Evolutionary conservation across 2,797 vertebrate species (phyloP).

Genomic region (Phaenicophaeus curvirostris): DNA sequence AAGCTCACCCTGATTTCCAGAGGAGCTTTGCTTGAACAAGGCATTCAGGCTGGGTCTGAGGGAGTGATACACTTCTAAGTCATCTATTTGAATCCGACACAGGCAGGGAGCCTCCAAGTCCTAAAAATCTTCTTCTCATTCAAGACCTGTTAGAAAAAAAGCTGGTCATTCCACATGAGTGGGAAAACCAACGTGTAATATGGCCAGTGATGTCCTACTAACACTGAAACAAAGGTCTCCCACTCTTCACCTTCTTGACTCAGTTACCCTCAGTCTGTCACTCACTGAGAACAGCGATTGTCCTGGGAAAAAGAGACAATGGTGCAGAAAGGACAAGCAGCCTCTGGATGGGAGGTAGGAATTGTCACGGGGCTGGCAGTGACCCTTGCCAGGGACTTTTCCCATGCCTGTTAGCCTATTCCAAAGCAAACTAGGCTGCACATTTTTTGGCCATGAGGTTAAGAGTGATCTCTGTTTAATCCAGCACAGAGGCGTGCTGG

Average conservation of each 20-base stretch:
- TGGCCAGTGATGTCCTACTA: neutral
- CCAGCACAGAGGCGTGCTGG: neutral
- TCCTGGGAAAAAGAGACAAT: neutral
- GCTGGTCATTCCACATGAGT: neutral
- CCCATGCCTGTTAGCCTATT: neutral
- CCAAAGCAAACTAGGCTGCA: neutral
- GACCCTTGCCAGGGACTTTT: neutral
- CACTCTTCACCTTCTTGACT: neutral
- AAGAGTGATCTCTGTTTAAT: neutral
- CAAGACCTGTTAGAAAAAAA: neutral
- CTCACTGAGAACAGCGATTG: neutral
- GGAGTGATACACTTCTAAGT: neutral
- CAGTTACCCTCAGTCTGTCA: neutral
- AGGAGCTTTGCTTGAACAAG: neutral
- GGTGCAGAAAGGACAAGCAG: neutral
- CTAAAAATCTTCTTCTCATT: neutral
- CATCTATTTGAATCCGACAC: neutral
- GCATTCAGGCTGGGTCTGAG: neutral
- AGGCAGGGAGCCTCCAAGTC: neutral
- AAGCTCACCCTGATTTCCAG: neutral
- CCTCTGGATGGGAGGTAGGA: neutral
- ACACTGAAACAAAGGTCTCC: neutral
- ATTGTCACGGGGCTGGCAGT: neutral
- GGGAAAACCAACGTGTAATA: neutral
- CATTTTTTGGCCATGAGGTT: neutral